Conservation (phyloP, 2,888 invertebrate species). For the Ischnura elegans region DNA sequence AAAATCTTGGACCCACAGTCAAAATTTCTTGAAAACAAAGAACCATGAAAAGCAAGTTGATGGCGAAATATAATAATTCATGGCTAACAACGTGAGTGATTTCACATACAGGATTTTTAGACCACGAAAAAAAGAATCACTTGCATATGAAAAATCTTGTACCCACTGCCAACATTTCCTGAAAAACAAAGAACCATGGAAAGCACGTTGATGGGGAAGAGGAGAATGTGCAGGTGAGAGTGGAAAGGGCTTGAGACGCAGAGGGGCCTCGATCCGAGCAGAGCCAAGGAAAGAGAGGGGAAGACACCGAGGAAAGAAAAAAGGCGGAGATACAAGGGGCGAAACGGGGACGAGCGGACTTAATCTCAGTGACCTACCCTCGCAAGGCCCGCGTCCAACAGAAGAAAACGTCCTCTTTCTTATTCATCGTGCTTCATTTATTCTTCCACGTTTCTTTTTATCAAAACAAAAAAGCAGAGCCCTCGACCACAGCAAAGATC, state of each 20-base stretch:
- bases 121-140: too few species aligned
- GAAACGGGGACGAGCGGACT: background rate
- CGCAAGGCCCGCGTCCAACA: background rate
- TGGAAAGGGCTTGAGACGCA: background rate
- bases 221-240: background rate
- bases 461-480: too few species aligned
- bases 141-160: too few species aligned
- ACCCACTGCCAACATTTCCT: too few species aligned
- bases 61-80: too few species aligned
- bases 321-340: background rate
- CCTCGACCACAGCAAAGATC: background rate
- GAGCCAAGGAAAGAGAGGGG: background rate
- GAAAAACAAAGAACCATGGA: too few species aligned
- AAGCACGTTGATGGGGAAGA: too few species aligned
- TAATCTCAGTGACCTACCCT: background rate
- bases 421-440: background rate
- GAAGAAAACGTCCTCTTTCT: background rate
- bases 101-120: too few species aligned
- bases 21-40: too few species aligned
- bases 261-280: background rate
- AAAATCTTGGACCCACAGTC: too few species aligned
- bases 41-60: too few species aligned
- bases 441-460: background rate
- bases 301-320: background rate
- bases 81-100: too few species aligned